phyloP scores from a whole-genome alignment of 1,140 invertebrate species.

The Formica selysi region DNA sequence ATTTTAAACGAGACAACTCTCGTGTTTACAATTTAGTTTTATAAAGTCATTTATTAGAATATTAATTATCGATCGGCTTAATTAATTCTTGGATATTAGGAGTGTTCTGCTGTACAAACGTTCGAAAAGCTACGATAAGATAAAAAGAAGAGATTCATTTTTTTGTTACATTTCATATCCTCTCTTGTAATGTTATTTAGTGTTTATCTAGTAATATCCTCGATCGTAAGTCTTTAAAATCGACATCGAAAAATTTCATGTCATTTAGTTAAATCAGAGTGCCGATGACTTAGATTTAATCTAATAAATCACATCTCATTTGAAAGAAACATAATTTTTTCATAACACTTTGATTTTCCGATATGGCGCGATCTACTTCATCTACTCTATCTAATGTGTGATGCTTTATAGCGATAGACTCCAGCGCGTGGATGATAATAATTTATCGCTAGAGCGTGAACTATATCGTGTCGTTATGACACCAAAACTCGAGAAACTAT shows the following conservation, averaged over 20 bases:
- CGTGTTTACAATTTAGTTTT: neutral
- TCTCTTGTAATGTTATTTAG: neutral
- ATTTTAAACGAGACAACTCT: neutral
- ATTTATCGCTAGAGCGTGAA: slow-evolving; percentile 39
- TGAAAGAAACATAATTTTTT: neutral
- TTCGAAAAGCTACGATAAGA: neutral
- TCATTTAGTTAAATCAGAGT: slow-evolving; percentile 2
- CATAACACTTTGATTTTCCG: slow-evolving; percentile 1
- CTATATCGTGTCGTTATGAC: slow-evolving; percentile 42
- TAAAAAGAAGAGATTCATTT: neutral
- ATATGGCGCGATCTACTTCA: slow-evolving; percentile 13
- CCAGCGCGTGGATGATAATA: slow-evolving; percentile 37
- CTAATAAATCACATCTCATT: neutral
- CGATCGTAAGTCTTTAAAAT: slow-evolving; percentile 8
- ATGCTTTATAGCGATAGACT: slow-evolving; percentile 51
- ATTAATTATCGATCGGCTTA: neutral
- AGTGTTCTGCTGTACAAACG: slow-evolving; percentile 45
- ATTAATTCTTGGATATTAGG: slow-evolving; percentile 12
- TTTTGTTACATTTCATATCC: slow-evolving; percentile 9
- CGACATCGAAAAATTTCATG: neutral
- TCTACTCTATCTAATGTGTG: neutral
- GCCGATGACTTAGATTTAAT: neutral
- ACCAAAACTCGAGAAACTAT: slow-evolving; percentile 38
- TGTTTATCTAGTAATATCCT: neutral
- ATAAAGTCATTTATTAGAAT: neutral